Evolutionary conservation across 2,888 invertebrate genomes (phyloP), one percentile per base, ranked within the genome.

Genomic region (Watsonalla cultraria): DNA sequence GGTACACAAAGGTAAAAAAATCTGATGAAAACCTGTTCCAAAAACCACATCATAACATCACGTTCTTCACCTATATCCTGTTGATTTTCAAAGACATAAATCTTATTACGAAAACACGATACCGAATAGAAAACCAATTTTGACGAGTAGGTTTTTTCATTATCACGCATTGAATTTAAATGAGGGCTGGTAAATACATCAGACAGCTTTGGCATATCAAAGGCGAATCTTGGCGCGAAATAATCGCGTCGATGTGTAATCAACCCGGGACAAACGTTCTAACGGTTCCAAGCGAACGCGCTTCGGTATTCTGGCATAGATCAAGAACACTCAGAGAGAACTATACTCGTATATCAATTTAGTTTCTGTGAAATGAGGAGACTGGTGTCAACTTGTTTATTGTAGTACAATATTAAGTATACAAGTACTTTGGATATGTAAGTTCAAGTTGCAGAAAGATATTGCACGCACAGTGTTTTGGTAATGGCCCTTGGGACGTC

Each of bases 91-190:
- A 14, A 47, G 6, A 48, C 35, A 37, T 14, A 8, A 11, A 6
- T 49, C 48, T 35, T 39, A 39, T 37, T 37, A 14, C 37, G 14
- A 48, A 48, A 37, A 37, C 37, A 14, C 33, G 34, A 48, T 48
- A 14, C 14, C 37, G 42, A 62, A 65, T 63, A 62, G 51, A 55
- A 64, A 58, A 53, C 56, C 49, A 59, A 51, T 57, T 59, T 57
- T 50, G n/a, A 56, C 42, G 46, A 49, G 53, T 54, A 57, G 56
- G 51, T 52, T 45, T 60, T 59, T 64, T 66, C 59, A 66, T 67
- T 61, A 71, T 71, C 62, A 59, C 58, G 58, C 64, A 59, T 66
- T 67, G 62, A 65, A 69, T 65, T 69, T 64, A 62, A 60, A 68
- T 62, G 69, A 62, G 59, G 57, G 51, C 8, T 15, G 35, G 46